Evolutionary conservation across 2,888 invertebrate species (phyloP), one percentile per base, ranked within the genome.

Genomic region (Druceiella hillmani): DNA sequence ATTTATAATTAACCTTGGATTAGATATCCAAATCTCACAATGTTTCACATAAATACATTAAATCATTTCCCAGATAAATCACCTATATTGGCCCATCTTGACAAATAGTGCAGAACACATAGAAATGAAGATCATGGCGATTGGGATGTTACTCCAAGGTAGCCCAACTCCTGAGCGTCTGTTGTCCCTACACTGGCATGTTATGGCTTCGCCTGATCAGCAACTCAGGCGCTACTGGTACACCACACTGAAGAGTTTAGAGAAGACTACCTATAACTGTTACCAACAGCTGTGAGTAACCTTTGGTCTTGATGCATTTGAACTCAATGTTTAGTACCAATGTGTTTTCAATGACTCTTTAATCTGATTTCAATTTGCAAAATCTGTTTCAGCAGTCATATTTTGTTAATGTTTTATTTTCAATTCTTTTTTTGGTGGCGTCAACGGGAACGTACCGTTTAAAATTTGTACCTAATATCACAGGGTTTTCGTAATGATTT

Each of bases 161-260:
- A 75, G 78, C 44, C 79, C 82, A 3, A 69, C 79, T 0, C 74
- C 81, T 4, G 78, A 78, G 1, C 75, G 83, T 32, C 69, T 85
- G 31, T 72, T 82, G 43, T 80, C 81, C 39, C 64, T 85, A 2
- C 81, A 81, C 52, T 79, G 81, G 57, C 81, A 79, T 46, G 79
- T 86, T 51, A 71, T 69, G 47, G 66, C 62, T 6, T 81, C 80
- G 43, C 70, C 69, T 0, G 75, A 75, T 50, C 71, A 71, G 3
- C 83, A 83, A 51, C 61, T 86, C 45, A 79, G 79, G 45, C 73
- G 83, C 46, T 85, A 78, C 57, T 86, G 82, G 68, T 80, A 79
- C 42, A 79, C 83, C 0, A 82, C 82, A 0, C 64, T 85, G 16
- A 79, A 78, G 43, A 83, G 81, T 36, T 64, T 84, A 53, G 77